Evolutionary conservation across 1,140 invertebrate genomes (phyloP).

Genomic region (Pectinophora gossypiella): DNA sequence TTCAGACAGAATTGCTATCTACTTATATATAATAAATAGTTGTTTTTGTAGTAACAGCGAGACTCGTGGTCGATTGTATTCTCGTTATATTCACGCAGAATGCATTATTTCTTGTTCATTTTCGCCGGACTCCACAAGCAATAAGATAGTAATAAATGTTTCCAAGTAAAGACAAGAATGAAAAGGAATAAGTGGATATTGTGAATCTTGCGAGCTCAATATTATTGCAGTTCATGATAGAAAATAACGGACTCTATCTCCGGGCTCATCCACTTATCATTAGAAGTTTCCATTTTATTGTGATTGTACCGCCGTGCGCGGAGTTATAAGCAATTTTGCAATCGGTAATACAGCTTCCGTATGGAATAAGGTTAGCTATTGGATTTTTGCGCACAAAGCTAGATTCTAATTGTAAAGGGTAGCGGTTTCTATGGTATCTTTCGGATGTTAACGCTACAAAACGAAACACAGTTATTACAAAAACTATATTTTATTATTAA

Average conservation of each 20-base stretch:
- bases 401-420: too few relatives aligned
- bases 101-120: constrained; percentile 60
- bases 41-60: too few relatives aligned
- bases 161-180: constrained; percentile 61
- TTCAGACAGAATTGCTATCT: too few relatives aligned
- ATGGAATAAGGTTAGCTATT: too few relatives aligned
- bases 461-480: too few relatives aligned
- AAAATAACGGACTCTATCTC: not conserved
- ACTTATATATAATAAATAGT: too few relatives aligned
- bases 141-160: constrained; percentile 74
- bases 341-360: not conserved
- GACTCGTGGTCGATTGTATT: too few relatives aligned
- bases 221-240: constrained; percentile 30
- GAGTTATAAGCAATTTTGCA: constrained; percentile 7
- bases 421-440: too few relatives aligned
- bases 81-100: too few relatives aligned
- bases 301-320: constrained; percentile 11
- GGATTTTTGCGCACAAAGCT: too few relatives aligned
- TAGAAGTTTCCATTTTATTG: constrained; percentile 19
- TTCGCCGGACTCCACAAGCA: constrained; percentile 48
- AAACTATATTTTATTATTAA: too few relatives aligned
- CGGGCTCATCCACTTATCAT: constrained; percentile 20
- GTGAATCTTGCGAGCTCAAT: constrained; percentile 57
- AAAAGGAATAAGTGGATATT: constrained; percentile 69
- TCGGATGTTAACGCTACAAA: too few relatives aligned